Conservation (phyloP, 2,113 vertebrate species). For the Psammodynastes pulverulentus region DNA sequence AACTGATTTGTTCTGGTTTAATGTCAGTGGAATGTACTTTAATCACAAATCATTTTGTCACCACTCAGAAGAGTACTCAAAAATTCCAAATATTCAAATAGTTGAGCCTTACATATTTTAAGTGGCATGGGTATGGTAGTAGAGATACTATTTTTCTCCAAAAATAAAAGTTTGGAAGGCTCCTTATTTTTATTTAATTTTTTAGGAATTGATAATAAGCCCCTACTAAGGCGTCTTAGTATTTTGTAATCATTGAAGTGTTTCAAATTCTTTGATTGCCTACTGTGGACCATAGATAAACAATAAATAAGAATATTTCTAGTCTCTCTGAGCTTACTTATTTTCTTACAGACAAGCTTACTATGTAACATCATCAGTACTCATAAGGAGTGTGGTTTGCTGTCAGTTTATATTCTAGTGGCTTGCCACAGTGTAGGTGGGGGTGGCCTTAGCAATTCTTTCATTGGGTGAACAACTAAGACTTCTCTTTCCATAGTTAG, state of each 20-base stretch:
- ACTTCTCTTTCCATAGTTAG: neutral
- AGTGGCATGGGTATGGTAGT: constrained; percentile 30
- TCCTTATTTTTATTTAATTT: neutral
- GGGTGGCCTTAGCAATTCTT: neutral
- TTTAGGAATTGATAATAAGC: neutral
- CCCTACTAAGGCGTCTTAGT: neutral
- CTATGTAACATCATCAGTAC: neutral
- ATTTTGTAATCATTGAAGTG: neutral
- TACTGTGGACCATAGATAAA: neutral
- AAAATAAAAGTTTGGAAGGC: neutral
- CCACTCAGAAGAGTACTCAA: constrained; percentile 43
- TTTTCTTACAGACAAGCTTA: neutral
- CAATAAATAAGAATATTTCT: neutral
- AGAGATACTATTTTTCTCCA: neutral
- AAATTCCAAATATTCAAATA: constrained; percentile 57
- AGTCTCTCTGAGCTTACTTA: neutral
- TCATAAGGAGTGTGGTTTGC: neutral
- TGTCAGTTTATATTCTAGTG: neutral
- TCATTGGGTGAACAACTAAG: neutral
- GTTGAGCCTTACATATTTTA: constrained; percentile 57
- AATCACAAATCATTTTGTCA: constrained; percentile 56
- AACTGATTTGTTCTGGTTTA: constrained; percentile 42
- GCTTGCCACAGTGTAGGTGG: neutral
- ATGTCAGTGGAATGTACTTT: constrained; percentile 41
- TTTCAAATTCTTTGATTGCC: neutral